phyloP scores from a whole-genome alignment of 1,140 invertebrate genomes.

The Cherax destructor region DNA sequence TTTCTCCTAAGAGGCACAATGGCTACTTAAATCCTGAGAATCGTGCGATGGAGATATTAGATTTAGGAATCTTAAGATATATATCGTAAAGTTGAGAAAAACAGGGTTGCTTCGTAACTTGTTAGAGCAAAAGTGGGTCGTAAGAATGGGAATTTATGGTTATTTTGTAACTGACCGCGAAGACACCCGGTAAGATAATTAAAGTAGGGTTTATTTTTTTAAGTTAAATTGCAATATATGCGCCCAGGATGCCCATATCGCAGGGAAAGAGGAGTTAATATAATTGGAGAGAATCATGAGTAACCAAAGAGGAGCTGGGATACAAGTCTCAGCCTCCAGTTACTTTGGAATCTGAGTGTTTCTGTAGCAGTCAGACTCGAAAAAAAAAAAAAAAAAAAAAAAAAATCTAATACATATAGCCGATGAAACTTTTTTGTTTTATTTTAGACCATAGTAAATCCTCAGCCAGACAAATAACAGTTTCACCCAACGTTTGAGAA shows the following conservation, averaged over 20 bases:
- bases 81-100: not conserved
- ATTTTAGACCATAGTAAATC: not conserved
- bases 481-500: not conserved
- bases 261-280: no score
- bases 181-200: no score
- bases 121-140: no score
- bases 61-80: not conserved
- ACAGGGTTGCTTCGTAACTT: no score
- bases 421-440: not conserved
- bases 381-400: not conserved
- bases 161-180: no score
- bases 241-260: no score
- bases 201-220: no score
- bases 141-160: no score
- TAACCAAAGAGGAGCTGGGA: no score
- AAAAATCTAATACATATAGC: not conserved
- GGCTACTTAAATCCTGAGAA: not conserved
- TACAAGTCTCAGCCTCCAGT: no score
- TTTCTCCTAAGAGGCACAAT: not conserved
- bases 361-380: not conserved
- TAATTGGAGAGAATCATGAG: no score
- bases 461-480: not conserved
- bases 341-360: not conserved
- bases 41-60: not conserved
- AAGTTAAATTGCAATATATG: no score